Percentiles rank a stretch among this genome's conserved stretches.
Evolutionary conservation across 2,113 vertebrate genomes (phyloP).

Genomic region (Protobothrops mucrosquamatus): DNA sequence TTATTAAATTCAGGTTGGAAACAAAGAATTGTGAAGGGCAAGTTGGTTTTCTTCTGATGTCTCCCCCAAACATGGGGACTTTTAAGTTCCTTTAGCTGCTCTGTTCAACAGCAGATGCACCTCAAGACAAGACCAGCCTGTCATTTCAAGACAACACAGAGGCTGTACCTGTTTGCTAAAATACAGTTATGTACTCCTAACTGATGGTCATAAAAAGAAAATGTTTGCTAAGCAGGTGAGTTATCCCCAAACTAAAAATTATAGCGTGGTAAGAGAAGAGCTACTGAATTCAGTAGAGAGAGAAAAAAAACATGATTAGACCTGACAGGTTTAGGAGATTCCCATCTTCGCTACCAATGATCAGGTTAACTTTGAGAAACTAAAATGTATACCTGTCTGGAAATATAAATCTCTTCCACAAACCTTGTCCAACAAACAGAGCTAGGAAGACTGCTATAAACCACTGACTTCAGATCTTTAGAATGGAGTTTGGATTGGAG

Average conservation of each 20-base stretch:
- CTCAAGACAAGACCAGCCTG: neutral
- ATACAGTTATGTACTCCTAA: neutral
- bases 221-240: neutral
- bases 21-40: neutral
- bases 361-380: neutral
- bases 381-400: neutral
- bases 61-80: neutral
- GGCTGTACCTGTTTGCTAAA: neutral
- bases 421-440: neutral
- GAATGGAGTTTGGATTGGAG: neutral
- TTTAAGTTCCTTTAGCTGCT: neutral
- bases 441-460: neutral
- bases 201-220: neutral
- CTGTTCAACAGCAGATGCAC: neutral
- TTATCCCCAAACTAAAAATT: neutral
- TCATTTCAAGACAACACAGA: neutral
- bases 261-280: neutral
- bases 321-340: neutral
- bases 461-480: neutral
- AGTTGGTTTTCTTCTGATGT: neutral
- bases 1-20: neutral
- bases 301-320: neutral
- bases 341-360: neutral
- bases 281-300: neutral
- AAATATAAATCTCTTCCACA: neutral